Base-by-base conservation (phyloP, 2,888 invertebrate genomes). In the Cryptocheilus praepositus region DNA sequence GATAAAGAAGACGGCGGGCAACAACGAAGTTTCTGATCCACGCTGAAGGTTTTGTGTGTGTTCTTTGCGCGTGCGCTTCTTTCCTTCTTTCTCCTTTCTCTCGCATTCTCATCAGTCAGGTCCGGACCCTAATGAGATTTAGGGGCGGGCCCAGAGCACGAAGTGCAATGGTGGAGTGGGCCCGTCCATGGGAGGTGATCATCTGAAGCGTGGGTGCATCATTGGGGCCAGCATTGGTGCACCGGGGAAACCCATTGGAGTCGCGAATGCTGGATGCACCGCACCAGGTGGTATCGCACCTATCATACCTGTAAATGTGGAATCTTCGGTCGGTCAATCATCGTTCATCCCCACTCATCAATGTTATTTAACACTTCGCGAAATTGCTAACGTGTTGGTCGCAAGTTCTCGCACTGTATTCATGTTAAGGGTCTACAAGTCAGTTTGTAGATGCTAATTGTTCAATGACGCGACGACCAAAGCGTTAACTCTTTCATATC, bases 171-270 rank as follows among this genome's bases (percentile, higher is more conserved):
- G 88, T 88, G 89, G 89, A 86, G 85, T 89, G 89, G 87, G 86
- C 88, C 90, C 90, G 89, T 89, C 90, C 86, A 88, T 86, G 73
- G 90, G 89, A 87, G 92, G 92, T 90, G 93, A 94, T 95, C 95
- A 96, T 92, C 95, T 95, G 92, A 93, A 96, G 90, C 95, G 93
- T 81, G 95, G 95, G 90, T 94, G 95, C 95, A 96, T 94, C 92
- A 93, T 92, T 73, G 91, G 92, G 80, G 92, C 90, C 85, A 90
- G 86, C 89, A 90, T 89, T 70, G 89, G 90, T 77, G 87, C 90
- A 76, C 90, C 90, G 66, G 90, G 91, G 83, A 91, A 91, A 68
- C 89, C 89, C 89, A 90, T 90, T 77, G 90, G 91, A 79, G 89
- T 84, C 81, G 90, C 90, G 83, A 89, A 89, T 74, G 89, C 90